Base-by-base conservation (phyloP, 2,797 vertebrate species). In the Cynodonichthys magdalenae region DNA sequence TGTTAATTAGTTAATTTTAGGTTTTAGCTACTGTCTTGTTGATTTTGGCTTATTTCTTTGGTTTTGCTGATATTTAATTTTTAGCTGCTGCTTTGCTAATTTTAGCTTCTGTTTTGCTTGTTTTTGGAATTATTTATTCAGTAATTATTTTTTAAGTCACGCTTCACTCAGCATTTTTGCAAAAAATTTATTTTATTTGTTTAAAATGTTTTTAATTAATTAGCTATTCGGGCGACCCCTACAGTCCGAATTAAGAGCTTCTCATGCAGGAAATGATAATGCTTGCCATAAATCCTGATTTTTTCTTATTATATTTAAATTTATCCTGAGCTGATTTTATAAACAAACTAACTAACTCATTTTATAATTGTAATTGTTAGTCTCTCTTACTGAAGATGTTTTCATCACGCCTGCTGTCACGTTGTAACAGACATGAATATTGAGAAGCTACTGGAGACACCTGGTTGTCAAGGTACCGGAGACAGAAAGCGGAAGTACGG, bases 351-450 rank as follows among this genome's bases (percentile, higher is more conserved):
- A 6, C 10, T 6, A 36, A 19, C 12, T 1, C 0, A 4, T 18
- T 42, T 61, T 2, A 0, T 28, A 34, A 53, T n/a, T 5, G 29
- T 7, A 5, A n/a, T 31, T 31, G 29, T 31, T 31, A 5, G 29
- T 31, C 29, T 65, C 74, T 66, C 7, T 24, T 0, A 36, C 41
- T 1, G 34, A 17, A n/a, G n/a, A n/a, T 29, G 45, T 67, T 5
- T 59, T 70, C 36, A 34, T 71, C 44, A 56, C 55, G 45, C 24
- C 46, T 59, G 50, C 44, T 11, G 4, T 5, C 0, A 1, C 2
- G 71, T 83, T 36, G 81, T n/a, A n/a, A 91, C 90, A 92, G 92
- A 89, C 74, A 90, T 87, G 68, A 86, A 49, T 53, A 58, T 63
- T 57, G 68, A 39, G 53, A 9, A 65, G 54, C 55, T n/a, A 0